Conservation (phyloP, 2,797 vertebrate genomes). For the Morus bassanus region DNA sequence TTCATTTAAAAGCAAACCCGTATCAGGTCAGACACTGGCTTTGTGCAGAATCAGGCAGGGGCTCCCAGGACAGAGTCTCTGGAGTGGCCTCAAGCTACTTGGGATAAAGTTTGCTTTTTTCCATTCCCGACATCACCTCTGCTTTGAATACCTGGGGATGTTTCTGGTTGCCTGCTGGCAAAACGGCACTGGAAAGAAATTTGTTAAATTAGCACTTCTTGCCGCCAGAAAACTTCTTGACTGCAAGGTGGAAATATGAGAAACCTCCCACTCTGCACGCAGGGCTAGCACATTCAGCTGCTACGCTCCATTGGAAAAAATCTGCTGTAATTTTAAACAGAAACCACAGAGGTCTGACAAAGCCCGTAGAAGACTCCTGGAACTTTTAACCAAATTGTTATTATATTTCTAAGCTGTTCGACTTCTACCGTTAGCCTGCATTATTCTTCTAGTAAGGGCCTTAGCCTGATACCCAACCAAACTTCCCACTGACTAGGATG, state of each 20-base stretch:
- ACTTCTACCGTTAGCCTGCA: neutral
- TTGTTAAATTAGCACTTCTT: constrained; percentile 74
- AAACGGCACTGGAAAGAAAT: constrained; percentile 60
- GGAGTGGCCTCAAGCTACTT: constrained; percentile 13
- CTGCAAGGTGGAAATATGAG: constrained; percentile 76
- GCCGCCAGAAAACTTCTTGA: constrained; percentile 67
- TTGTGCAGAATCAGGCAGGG: neutral
- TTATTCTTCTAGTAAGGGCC: neutral
- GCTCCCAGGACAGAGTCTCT: neutral
- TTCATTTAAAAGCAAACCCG: neutral
- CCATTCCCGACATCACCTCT: constrained; percentile 52
- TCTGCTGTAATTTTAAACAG: constrained; percentile 56
- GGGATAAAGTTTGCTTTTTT: constrained; percentile 53
- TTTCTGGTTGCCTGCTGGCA: constrained; percentile 68
- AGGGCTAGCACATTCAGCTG: neutral
- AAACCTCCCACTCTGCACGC: constrained; percentile 70
- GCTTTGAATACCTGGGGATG: constrained; percentile 63
- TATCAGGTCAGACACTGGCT: neutral
- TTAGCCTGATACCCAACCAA: neutral
- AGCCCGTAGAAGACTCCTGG: constrained; percentile 3
- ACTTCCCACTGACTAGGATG: neutral
- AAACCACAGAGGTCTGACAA: constrained; percentile 52
- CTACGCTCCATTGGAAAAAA: constrained; percentile 49
- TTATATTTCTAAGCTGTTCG: neutral
- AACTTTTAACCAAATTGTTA: constrained; percentile 11